phyloP scores from a whole-genome alignment of 2,797 vertebrate species.

The Epinephelus coioides region DNA sequence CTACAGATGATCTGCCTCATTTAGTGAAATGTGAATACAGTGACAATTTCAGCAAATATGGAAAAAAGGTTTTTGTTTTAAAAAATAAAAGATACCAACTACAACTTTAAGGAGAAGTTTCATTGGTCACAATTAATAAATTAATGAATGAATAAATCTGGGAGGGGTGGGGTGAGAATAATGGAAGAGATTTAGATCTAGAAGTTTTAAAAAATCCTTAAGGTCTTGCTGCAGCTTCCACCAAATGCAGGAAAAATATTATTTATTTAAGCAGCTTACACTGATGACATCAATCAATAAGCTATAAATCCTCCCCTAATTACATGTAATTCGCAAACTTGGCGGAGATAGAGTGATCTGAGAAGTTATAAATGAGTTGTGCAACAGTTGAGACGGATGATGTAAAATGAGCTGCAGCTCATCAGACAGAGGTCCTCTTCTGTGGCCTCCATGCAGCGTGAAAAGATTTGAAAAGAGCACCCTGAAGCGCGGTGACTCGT shows the following conservation, averaged over 20 bases:
- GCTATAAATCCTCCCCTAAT: neutral
- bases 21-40: no score
- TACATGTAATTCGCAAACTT: neutral
- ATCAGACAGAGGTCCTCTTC: neutral
- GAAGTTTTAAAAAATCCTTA: neutral
- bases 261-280: neutral
- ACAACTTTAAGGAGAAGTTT: neutral
- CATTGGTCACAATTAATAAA: neutral
- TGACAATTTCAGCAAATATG: no score
- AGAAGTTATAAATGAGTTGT: neutral
- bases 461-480: neutral
- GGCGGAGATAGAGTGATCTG: neutral
- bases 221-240: neutral
- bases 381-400: neutral
- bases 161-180: neutral
- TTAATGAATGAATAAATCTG: neutral
- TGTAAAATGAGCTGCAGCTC: neutral
- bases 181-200: neutral
- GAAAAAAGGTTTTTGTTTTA: no score
- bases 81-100: no score
- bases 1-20: no score
- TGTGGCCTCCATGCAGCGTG: neutral
- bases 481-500: constrained; percentile 27
- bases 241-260: neutral
- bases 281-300: neutral